Evolutionary conservation across 2,113 vertebrate genomes (phyloP), one percentile per base, ranked within the genome.

Genomic region (Prunella himalayana): DNA sequence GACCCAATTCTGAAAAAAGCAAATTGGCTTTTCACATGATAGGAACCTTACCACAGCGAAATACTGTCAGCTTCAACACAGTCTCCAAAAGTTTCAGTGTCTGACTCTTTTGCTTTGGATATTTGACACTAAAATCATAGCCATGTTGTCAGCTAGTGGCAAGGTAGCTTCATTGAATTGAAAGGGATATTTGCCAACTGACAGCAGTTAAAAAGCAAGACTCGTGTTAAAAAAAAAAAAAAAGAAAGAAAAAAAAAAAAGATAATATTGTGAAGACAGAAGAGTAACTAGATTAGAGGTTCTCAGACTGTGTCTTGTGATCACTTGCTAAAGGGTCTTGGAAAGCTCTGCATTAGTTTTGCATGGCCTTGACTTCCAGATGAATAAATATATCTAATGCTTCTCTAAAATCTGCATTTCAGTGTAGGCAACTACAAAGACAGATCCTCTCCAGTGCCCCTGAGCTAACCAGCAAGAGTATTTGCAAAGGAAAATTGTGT

Each of bases 401-500:
- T 77, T 90, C 31, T 54, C 33, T 92, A 90, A 94, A 95, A 92
- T 70, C 56, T 93, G 30, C 51, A 78, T 86, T 90, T 86, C 53
- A 85, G 37, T 56, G 7, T 60, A 63, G 31, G 35, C 82, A 57
- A 37, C 65, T 76, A 35, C 33, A 83, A 75, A 92, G 65, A 75
- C 47, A 90, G 47, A 70, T 18, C 18, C 31, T 73, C 70, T 86
- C 54, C 5, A 13, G 54, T 77, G 50, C 22, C 28, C 1, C 4
- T 88, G 85, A 77, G 25, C 49, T 78, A 78, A 86, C 44, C 64
- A 81, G 21, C 54, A 49, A 35, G 39, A 88, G 16, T 39, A 64
- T 88, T 92, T 94, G 68, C 82, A 86, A 92, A 75, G 65, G 82
- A 90, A 92, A 95, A 84, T 64, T 71, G 56, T 53, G 25, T 92